A percentile compares a stretch with the other conserved stretches of the same genome.
phyloP scores from a whole-genome alignment of 2,888 invertebrate genomes.

The Pristionchus arcanus region DNA sequence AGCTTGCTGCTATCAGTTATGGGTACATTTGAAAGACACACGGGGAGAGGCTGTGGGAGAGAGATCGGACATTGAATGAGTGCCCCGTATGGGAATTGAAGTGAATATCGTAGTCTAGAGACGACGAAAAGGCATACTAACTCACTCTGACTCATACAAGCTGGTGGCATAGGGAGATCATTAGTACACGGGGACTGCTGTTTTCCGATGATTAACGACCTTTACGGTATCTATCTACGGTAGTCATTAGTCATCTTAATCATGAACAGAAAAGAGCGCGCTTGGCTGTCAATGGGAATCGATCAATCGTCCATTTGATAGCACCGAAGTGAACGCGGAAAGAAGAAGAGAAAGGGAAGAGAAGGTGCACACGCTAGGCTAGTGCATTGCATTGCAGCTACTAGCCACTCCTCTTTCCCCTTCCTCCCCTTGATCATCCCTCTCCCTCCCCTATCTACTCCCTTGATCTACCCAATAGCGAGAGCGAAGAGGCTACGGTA shows the following conservation, averaged over 20 bases:
- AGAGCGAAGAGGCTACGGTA: background rate
- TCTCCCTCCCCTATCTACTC: background rate
- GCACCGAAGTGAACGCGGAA: slow-evolving; percentile 45
- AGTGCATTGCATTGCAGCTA: background rate
- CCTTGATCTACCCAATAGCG: slow-evolving; percentile 34
- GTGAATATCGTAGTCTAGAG: background rate
- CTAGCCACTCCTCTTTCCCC: background rate
- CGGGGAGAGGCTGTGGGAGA: background rate
- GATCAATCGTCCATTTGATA: slow-evolving; percentile 22
- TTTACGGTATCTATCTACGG: background rate
- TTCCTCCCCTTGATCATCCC: background rate
- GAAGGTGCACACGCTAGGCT: slow-evolving; percentile 3
- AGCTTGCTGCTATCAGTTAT: background rate
- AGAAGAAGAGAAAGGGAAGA: slow-evolving; percentile 6
- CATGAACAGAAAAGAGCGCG: too few species aligned
- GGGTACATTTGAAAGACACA: slow-evolving; percentile 16
- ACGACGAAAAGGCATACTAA: background rate
- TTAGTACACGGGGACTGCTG: background rate
- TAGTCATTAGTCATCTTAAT: background rate
- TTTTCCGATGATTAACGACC: background rate
- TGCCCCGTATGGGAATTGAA: background rate
- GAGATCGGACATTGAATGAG: background rate
- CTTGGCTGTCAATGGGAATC: background rate
- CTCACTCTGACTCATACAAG: background rate
- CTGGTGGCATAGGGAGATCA: background rate